Conservation (phyloP, 2,113 vertebrate species). For the Pitta sordida region DNA sequence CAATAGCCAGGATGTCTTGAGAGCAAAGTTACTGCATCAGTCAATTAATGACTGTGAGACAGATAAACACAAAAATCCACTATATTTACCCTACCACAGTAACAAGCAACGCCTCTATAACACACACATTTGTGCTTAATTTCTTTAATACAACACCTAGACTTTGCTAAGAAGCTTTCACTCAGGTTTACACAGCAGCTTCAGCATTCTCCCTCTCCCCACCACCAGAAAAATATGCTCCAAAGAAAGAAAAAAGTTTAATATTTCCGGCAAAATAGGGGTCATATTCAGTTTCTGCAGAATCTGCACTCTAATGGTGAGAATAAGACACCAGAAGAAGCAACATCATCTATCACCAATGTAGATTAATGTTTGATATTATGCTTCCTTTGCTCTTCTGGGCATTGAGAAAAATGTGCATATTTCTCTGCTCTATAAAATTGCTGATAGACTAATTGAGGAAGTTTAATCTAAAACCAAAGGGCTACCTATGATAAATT, state of each 20-base stretch:
- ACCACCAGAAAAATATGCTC: background rate
- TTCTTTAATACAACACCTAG: background rate
- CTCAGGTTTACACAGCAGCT: background rate
- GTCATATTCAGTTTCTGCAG: background rate
- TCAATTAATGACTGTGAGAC: background rate
- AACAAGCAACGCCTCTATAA: background rate
- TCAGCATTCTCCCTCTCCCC: background rate
- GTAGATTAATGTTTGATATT: background rate
- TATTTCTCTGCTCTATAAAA: background rate
- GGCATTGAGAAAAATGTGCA: background rate
- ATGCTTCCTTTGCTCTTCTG: background rate
- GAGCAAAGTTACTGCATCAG: background rate
- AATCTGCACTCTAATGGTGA: background rate
- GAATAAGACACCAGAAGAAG: background rate
- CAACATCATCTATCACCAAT: background rate
- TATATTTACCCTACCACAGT: background rate
- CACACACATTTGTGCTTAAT: background rate
- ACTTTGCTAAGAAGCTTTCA: background rate
- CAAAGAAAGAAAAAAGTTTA: background rate
- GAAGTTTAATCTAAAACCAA: background rate
- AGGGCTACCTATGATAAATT: background rate
- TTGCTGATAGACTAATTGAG: constrained; percentile 8
- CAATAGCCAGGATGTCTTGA: background rate
- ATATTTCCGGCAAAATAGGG: background rate
- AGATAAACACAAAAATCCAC: background rate